Conservation (phyloP, 2,888 invertebrate species). For the Folsomia manolachei region DNA sequence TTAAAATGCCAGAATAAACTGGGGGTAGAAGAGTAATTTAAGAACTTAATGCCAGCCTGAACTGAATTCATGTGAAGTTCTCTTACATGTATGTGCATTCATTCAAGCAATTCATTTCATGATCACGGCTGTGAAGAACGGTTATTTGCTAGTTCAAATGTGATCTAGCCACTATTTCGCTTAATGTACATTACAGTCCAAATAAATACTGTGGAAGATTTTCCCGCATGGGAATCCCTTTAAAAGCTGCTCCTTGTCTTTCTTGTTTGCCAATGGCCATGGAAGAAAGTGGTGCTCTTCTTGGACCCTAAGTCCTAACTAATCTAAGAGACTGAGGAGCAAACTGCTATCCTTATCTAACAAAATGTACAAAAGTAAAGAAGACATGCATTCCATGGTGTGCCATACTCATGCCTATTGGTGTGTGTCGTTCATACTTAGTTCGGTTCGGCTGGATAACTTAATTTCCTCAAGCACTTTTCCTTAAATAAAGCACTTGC, state of each 20-base stretch:
- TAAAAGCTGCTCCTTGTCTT: constrained; percentile 8
- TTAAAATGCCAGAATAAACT: constrained; percentile 2
- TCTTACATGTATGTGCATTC: too few species aligned
- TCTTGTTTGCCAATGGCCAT: neutral
- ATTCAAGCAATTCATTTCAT: neutral
- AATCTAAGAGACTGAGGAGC: too few species aligned
- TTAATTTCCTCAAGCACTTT: neutral
- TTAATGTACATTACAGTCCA: neutral
- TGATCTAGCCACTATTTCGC: neutral
- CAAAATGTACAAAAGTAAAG: neutral
- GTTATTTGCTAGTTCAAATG: neutral
- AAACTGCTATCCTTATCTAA: too few species aligned
- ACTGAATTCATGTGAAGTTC: neutral
- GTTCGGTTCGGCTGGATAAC: neutral
- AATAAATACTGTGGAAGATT: neutral
- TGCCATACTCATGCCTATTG: too few species aligned
- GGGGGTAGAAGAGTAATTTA: neutral
- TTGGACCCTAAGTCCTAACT: too few species aligned
- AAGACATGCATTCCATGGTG: neutral
- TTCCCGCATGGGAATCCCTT: neutral
- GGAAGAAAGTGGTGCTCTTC: neutral
- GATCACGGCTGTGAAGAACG: neutral
- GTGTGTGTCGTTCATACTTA: too few species aligned
- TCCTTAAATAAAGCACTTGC: neutral
- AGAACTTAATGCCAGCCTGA: neutral